Evolutionary conservation across 2,888 invertebrate genomes (phyloP).

Genomic region (Rhogogaster chlorosoma): DNA sequence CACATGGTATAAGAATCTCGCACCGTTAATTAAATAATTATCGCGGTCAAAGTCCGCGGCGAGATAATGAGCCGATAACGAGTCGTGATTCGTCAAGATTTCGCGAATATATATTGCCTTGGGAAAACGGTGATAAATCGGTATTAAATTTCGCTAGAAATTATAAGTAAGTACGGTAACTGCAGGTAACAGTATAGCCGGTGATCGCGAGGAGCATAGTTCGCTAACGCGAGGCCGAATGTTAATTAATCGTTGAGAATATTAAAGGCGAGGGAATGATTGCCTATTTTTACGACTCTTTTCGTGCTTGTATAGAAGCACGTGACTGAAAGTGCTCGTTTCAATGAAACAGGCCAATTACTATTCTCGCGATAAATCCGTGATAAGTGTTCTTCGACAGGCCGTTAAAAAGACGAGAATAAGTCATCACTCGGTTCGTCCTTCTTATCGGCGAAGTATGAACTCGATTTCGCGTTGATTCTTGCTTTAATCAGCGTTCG

Average conservation of each 20-base stretch:
- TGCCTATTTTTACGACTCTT: neutral
- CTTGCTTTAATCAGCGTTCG: neutral
- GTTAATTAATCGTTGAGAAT: neutral
- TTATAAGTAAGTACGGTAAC: neutral
- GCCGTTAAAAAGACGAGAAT: neutral
- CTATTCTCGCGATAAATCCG: constrained; percentile 13
- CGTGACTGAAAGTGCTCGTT: constrained; percentile 1
- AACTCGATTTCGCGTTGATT: neutral
- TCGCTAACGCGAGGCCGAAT: neutral
- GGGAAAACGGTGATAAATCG: neutral
- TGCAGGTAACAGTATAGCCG: neutral
- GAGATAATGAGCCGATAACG: neutral
- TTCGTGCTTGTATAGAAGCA: neutral
- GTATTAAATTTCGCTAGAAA: neutral
- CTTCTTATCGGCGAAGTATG: neutral
- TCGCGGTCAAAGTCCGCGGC: neutral
- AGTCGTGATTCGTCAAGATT: neutral
- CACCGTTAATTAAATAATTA: neutral
- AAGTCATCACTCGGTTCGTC: neutral
- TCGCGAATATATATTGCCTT: constrained; percentile 8
- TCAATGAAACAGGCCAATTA: constrained; percentile 19
- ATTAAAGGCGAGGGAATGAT: neutral
- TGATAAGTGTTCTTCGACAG: constrained; percentile 7
- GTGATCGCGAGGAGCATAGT: neutral
- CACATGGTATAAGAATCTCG: neutral